phyloP scores from a whole-genome alignment of 2,797 vertebrate genomes.

The Rhabdophis nuchalis region DNA sequence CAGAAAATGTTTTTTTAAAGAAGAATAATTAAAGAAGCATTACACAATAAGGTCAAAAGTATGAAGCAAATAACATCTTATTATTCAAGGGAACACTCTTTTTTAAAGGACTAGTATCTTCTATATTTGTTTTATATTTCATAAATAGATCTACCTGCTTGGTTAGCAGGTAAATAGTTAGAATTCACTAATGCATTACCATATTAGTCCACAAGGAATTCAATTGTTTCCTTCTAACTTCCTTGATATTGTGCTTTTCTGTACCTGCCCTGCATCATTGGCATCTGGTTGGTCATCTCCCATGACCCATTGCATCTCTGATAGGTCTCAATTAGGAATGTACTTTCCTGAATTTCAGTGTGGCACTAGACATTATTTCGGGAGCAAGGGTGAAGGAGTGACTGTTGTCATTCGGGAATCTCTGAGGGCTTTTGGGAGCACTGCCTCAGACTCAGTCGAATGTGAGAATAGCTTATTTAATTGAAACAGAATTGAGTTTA shows the following conservation, averaged over 20 bases:
- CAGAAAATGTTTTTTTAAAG: not conserved
- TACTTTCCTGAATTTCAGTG: not conserved
- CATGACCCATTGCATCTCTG: not conserved
- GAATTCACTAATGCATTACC: not conserved
- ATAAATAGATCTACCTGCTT: not conserved
- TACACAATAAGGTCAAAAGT: not conserved
- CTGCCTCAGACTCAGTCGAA: not conserved
- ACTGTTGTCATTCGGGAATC: not conserved
- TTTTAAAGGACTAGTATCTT: not conserved
- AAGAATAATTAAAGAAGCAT: not conserved
- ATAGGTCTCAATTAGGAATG: not conserved
- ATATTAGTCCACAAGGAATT: not conserved
- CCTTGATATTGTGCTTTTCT: not conserved
- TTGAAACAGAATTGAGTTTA: not conserved
- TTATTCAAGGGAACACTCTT: not conserved
- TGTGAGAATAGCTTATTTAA: not conserved
- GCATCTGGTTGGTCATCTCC: not conserved
- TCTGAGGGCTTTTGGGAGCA: not conserved
- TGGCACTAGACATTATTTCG: not conserved
- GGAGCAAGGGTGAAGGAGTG: not conserved
- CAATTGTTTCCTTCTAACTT: not conserved
- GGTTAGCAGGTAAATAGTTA: not conserved
- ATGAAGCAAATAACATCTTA: not conserved
- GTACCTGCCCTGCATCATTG: not conserved
- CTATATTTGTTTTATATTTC: not conserved